Evolutionary conservation across 2,113 vertebrate species (phyloP).

Genomic region (Theropithecus gelada): DNA sequence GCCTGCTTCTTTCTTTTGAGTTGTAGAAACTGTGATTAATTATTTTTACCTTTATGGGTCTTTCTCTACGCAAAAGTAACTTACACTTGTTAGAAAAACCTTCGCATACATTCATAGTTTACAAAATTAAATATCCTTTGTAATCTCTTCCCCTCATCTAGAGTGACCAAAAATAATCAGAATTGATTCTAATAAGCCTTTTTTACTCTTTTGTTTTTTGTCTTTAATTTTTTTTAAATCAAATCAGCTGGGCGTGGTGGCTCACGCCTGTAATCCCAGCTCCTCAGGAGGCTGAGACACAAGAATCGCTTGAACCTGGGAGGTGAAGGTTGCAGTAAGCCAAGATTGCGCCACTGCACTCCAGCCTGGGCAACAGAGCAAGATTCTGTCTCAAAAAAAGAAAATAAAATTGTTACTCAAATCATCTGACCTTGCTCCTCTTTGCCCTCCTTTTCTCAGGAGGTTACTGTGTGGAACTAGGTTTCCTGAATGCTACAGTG

Average conservation of each 20-base stretch:
- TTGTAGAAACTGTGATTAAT: not conserved
- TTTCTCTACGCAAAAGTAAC: not conserved
- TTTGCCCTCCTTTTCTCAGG: not conserved
- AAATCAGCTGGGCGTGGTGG: too few relatives aligned
- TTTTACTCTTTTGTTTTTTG: not conserved
- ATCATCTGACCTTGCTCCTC: not conserved
- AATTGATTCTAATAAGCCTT: not conserved
- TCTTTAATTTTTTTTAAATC: not conserved
- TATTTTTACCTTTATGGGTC: not conserved
- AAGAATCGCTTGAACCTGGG: too few relatives aligned
- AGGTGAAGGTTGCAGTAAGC: too few relatives aligned
- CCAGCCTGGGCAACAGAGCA: too few relatives aligned
- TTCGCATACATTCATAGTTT: not conserved
- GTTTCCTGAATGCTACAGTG: not conserved
- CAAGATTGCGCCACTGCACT: too few relatives aligned
- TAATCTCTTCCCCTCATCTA: not conserved
- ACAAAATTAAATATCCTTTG: not conserved
- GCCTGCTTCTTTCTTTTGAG: not conserved
- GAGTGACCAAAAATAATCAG: not conserved
- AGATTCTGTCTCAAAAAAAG: too few relatives aligned
- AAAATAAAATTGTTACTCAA: not conserved
- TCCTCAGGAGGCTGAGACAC: too few relatives aligned
- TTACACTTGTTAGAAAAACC: not conserved
- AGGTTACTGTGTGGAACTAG: not conserved
- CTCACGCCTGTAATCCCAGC: too few relatives aligned